A percentile compares a stretch with the other conserved stretches of the same genome.
phyloP scores from a whole-genome alignment of 2,113 vertebrate genomes.

The Ictidomys tridecemlineatus region DNA sequence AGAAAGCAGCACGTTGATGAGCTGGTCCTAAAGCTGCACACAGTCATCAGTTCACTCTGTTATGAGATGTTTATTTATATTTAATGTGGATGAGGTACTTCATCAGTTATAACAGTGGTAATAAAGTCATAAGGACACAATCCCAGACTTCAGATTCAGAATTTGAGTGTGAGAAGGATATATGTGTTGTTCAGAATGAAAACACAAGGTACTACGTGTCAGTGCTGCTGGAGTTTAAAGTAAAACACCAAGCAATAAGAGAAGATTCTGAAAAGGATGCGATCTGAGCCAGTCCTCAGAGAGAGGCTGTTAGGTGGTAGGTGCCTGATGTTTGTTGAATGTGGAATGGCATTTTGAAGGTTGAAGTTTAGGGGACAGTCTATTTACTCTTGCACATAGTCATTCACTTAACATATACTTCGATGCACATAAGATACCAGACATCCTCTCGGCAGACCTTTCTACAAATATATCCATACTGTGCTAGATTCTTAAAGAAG shows the following conservation, averaged over 20 bases:
- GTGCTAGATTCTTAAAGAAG: conserved; percentile 34
- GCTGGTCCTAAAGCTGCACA: conserved; percentile 23
- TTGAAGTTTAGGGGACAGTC: neutral
- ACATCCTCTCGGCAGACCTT: neutral
- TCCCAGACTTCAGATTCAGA: neutral
- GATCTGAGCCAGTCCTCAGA: neutral
- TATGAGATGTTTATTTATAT: conserved; percentile 43
- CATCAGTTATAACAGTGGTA: neutral
- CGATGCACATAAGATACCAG: neutral
- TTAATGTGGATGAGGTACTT: neutral
- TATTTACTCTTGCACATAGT: neutral
- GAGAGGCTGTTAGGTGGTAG: neutral
- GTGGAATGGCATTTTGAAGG: neutral
- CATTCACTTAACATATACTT: neutral
- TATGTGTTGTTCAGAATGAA: neutral
- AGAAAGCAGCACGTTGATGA: neutral
- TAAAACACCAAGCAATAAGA: neutral
- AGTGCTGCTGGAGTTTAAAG: neutral
- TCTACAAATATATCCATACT: conserved; percentile 10
- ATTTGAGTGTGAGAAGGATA: neutral
- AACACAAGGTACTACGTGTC: neutral
- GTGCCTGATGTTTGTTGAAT: neutral
- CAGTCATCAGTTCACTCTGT: neutral
- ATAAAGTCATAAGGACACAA: conserved; percentile 20
- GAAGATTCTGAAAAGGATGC: neutral